phyloP scores from a whole-genome alignment of 2,113 vertebrate genomes.

The Pluvianellus socialis region DNA sequence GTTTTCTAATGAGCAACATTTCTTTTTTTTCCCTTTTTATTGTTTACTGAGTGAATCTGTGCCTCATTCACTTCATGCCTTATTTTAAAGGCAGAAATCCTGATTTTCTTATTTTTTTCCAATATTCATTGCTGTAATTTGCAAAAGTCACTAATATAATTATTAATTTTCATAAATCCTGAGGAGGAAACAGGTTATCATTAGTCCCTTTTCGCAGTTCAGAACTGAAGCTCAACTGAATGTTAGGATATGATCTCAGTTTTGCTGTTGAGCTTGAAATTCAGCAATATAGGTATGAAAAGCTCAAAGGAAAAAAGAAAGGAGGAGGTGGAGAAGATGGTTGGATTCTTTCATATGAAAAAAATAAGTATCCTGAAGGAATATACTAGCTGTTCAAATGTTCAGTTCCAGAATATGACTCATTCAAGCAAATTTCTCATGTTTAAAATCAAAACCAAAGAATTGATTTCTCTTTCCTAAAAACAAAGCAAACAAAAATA shows the following conservation, averaged over 20 bases:
- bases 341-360: neutral
- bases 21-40: neutral
- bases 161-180: neutral
- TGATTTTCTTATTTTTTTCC: neutral
- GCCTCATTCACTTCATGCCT: neutral
- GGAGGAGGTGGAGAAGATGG: neutral
- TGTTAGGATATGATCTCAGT: neutral
- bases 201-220: neutral
- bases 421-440: neutral
- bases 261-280: neutral
- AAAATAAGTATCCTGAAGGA: neutral
- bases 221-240: neutral
- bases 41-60: neutral
- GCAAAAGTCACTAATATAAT: neutral
- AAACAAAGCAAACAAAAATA: neutral
- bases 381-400: neutral
- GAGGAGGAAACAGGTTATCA: neutral
- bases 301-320: neutral
- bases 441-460: neutral
- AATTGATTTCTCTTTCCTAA: neutral
- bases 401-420: neutral
- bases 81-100: neutral
- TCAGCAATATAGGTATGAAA: neutral
- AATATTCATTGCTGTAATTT: neutral
- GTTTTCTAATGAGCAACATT: neutral